phyloP scores from a whole-genome alignment of 2,797 vertebrate genomes.

The Crocodylus rhombifer region DNA sequence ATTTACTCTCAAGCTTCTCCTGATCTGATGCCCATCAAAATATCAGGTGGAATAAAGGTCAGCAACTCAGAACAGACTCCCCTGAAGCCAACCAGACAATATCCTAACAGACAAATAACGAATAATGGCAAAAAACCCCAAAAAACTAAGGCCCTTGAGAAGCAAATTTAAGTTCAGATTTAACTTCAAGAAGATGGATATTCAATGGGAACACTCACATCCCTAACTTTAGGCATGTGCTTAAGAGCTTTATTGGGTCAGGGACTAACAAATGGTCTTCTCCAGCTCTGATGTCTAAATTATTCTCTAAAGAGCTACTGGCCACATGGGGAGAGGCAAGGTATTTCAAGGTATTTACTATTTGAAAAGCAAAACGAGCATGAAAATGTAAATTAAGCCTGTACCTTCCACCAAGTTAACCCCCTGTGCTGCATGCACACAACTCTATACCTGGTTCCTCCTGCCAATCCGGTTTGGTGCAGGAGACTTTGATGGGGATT shows the following conservation, averaged over 20 bases:
- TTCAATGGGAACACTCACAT: neutral
- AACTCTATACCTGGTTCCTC: slow-evolving; percentile 87
- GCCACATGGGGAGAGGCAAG: neutral
- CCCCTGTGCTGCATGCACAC: neutral
- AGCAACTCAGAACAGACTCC: slow-evolving; percentile 50
- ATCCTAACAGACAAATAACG: neutral
- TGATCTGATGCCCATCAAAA: slow-evolving; percentile 66
- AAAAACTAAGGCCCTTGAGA: neutral
- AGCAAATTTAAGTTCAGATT: neutral
- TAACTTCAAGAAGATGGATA: neutral
- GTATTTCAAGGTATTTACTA: neutral
- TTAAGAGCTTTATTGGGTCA: neutral
- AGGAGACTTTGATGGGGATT: slow-evolving; percentile 87
- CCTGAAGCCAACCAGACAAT: slow-evolving; percentile 53
- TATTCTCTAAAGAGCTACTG: neutral
- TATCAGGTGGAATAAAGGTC: slow-evolving; percentile 74
- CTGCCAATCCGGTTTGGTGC: slow-evolving; percentile 87
- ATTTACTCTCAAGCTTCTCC: slow-evolving; percentile 58
- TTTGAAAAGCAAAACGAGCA: neutral
- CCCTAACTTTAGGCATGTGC: fast-evolving
- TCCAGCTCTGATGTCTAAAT: neutral
- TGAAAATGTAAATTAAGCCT: neutral
- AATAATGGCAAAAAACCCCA: neutral
- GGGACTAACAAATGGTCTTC: neutral
- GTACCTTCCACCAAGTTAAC: neutral